phyloP scores from a whole-genome alignment of 2,797 vertebrate species.

The Notolepis coatsorum region DNA sequence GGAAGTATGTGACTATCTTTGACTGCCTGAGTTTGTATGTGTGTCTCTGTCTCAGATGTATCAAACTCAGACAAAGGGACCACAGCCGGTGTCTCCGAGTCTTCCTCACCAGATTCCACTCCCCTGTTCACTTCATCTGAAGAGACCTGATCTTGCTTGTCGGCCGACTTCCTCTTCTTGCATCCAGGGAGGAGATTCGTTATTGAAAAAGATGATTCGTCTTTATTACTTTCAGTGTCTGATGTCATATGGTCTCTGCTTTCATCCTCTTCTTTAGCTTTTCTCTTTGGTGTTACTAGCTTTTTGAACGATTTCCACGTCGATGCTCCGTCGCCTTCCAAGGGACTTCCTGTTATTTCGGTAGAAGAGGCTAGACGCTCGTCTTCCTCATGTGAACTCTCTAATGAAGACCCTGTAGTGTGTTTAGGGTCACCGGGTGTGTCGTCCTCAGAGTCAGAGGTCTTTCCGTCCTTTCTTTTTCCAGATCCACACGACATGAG shows the following conservation, averaged over 20 bases:
- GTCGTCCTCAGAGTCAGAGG: slow-evolving; percentile 89
- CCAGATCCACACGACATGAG: slow-evolving; percentile 92
- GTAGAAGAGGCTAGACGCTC: slow-evolving; percentile 78
- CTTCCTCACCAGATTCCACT: slow-evolving; percentile 79
- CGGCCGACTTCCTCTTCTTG: slow-evolving; percentile 86
- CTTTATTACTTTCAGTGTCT: slow-evolving; percentile 84
- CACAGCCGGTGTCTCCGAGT: slow-evolving; percentile 91
- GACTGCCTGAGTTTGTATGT: slow-evolving; percentile 41
- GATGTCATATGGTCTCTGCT: slow-evolving; percentile 78
- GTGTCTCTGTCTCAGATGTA: slow-evolving; percentile 80
- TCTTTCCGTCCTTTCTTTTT: slow-evolving; percentile 89
- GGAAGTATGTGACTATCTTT: slow-evolving; percentile 43
- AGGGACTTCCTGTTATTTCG: slow-evolving; percentile 82
- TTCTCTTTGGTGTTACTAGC: slow-evolving; percentile 90
- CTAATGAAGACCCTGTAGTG: slow-evolving; percentile 56
- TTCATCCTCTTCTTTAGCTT: slow-evolving; percentile 84
- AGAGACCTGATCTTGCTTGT: slow-evolving; percentile 80
- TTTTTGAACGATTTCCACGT: slow-evolving; percentile 95
- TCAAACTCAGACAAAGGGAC: slow-evolving; percentile 94
- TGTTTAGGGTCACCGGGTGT: slow-evolving; percentile 52
- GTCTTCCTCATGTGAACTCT: slow-evolving; percentile 80
- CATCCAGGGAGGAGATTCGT: slow-evolving; percentile 89
- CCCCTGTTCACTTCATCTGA: slow-evolving; percentile 80
- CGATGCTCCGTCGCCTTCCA: slow-evolving; percentile 87
- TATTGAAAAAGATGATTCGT: slow-evolving; percentile 89